A percentile compares a stretch with the other conserved stretches of the same genome.
Conservation (phyloP, 1,140 invertebrate genomes). For the Branchinecta lynchi region DNA sequence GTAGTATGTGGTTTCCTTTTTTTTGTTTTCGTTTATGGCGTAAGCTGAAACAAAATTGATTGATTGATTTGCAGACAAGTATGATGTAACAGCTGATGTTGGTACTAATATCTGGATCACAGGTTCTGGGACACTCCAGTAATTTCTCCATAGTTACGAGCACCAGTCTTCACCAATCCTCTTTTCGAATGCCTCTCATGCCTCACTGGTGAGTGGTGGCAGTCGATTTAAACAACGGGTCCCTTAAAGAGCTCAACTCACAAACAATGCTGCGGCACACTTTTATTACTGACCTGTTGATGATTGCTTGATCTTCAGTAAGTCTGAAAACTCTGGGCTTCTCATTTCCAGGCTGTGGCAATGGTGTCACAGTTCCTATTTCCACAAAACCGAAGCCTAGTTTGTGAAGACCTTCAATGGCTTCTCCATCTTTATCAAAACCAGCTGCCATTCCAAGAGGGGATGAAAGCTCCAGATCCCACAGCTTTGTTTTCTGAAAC, state of each 20-base stretch:
- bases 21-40: no score
- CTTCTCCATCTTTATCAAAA: conserved; percentile 94
- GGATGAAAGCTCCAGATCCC: conserved; percentile 57
- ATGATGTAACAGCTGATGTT: no score
- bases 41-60: no score
- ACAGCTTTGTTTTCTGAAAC: conserved; percentile 47
- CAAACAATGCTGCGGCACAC: neutral
- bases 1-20: no score
- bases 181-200: no score
- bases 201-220: no score
- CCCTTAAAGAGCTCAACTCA: neutral
- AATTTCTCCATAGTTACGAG: no score
- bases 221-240: no score
- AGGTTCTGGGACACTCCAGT: no score
- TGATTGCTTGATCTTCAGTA: conserved; percentile 65
- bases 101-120: no score
- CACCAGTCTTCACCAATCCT: no score
- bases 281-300: conserved; percentile 48
- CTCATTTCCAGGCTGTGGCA: conserved; percentile 77
- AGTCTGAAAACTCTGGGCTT: conserved; percentile 84
- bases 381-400: conserved; percentile 92
- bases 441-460: conserved; percentile 93
- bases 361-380: conserved; percentile 87
- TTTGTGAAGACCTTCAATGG: conserved; percentile 57
- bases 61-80: no score